phyloP scores from a whole-genome alignment of 1,140 invertebrate species.

The Bombus turneri region DNA sequence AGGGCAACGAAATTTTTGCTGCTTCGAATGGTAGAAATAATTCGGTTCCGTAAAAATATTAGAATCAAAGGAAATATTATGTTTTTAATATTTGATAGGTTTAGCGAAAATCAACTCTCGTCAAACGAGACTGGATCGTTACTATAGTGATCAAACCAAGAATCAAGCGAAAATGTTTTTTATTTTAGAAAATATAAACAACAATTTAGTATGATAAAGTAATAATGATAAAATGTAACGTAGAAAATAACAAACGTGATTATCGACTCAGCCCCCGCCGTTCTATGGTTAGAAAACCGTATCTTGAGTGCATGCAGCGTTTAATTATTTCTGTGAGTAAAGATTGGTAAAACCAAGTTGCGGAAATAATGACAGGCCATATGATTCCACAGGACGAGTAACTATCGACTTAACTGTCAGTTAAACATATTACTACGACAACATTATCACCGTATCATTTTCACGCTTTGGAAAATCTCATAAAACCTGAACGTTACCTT shows the following conservation, averaged over 20 bases:
- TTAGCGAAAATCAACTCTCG: too few species aligned
- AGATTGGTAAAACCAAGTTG: neutral
- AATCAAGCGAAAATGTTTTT: too few species aligned
- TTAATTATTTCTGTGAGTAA: neutral
- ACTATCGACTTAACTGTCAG: neutral
- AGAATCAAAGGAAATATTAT: neutral
- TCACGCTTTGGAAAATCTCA: neutral
- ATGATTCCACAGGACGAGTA: neutral
- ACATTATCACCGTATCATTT: neutral
- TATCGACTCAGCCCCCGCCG: too few species aligned
- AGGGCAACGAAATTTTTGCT: too few species aligned
- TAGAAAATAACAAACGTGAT: too few species aligned
- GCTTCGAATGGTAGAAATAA: neutral
- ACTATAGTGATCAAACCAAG: too few species aligned
- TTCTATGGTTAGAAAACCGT: neutral
- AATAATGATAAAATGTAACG: too few species aligned
- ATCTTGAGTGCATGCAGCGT: neutral
- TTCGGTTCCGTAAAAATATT: too few species aligned
- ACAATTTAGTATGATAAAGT: too few species aligned
- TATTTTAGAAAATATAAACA: too few species aligned
- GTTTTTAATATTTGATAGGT: too few species aligned
- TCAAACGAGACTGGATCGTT: too few species aligned
- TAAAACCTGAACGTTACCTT: neutral
- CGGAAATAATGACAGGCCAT: neutral
- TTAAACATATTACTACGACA: neutral